Base-by-base conservation (phyloP, 2,888 invertebrate species). In the Eristalis tenax region DNA sequence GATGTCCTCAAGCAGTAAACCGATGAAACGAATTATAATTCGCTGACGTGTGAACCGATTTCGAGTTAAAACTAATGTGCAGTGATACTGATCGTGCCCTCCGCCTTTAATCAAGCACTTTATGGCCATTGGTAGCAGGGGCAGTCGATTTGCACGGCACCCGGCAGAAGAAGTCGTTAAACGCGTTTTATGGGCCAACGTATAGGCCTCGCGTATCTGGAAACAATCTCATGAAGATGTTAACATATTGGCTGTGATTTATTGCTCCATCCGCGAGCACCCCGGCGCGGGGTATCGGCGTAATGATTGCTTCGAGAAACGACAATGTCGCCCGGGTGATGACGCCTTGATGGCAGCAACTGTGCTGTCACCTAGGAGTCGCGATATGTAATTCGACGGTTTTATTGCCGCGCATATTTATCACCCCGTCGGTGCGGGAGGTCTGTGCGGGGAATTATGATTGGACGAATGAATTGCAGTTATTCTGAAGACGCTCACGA, bases 171-270 rank as follows among this genome's bases (percentile, higher is more conserved):
- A 13, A 10, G 28, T 50, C 66, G 28, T 66, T 50, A 50, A 66
- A 66, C 43, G 11, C 18, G 56, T 69, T 69, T 56, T 69, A 69
- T 69, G 69, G 18, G 50, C n/a, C 50, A 32, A 18, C 32, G 32
- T 56, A 32, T 56, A 18, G 22, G 13, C 18, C 18, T n/a, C 50
- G 28, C 18, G 22, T 56, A 56, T 69, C 56, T 56, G 32, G 32
- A 22, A 69, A 6, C 32, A 56, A 35, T 56, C 32, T 68, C 28
- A 28, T 50, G 26, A 22, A 22, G 50, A 69, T 56, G 69, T 18
- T 11, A 69, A 69, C 56, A 35, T 56, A 57, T 56, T 69, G 32
- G 32, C 18, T 56, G 13, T 69, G 56, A 69, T 69, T 69, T 56
- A 69, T 56, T 56, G 68, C 56, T 15, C 38, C 66, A 50, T 50